A percentile compares a stretch with the other conserved stretches of the same genome.
phyloP scores from a whole-genome alignment of 2,888 invertebrate genomes.

The Lasioglossum figueresi region DNA sequence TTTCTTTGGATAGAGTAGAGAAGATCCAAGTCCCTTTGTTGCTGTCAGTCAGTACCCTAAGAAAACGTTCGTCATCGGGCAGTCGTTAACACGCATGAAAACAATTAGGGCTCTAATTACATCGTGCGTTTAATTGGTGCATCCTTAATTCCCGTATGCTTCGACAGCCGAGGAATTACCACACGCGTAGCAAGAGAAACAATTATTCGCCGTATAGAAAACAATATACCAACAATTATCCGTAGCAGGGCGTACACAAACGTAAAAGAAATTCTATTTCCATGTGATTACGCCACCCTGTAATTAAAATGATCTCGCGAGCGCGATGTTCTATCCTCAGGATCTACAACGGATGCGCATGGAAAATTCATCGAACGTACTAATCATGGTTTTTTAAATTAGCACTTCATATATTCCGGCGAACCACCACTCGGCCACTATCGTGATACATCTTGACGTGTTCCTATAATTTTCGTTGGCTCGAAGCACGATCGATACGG shows the following conservation, averaged over 20 bases:
- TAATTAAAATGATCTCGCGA: constrained; percentile 47
- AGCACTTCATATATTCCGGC: constrained; percentile 37
- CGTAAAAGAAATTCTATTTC: constrained; percentile 32
- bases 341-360: constrained; percentile 23
- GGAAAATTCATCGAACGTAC: constrained; percentile 39
- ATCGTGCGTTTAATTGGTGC: constrained; percentile 1
- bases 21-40: too few relatives aligned
- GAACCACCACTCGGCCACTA: constrained; percentile 8
- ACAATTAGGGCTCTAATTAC: constrained; percentile 26
- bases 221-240: constrained; percentile 8
- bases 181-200: constrained; percentile 12
- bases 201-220: constrained; percentile 27
- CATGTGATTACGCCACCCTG: constrained; percentile 37
- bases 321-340: constrained; percentile 7
- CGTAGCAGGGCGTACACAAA: neutral
- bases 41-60: neutral
- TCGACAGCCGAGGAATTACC: constrained; percentile 20
- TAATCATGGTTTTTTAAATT: constrained; percentile 51
- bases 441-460: constrained; percentile 29
- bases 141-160: constrained; percentile 1
- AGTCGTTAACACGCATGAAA: constrained; percentile 12
- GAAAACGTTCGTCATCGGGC: neutral
- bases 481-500: constrained; percentile 30
- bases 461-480: constrained; percentile 43
- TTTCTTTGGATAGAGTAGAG: neutral